Base-by-base conservation (phyloP, 2,797 vertebrate species). In the Kryptopterus vitreolus region DNA sequence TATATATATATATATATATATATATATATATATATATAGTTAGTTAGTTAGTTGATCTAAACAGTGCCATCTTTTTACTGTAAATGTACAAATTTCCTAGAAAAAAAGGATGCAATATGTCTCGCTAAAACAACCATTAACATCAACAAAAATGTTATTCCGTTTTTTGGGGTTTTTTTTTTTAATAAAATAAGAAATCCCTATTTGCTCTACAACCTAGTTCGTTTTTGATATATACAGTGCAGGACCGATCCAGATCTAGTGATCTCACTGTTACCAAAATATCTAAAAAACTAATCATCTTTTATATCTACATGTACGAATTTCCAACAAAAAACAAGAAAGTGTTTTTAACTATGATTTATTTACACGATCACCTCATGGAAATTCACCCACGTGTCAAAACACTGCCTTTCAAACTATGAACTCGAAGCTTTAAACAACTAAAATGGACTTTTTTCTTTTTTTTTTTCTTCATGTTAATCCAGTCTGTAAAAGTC, bases 241-340 rank as follows among this genome's bases (percentile, higher is more conserved):
- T 53, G 87, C 84, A 86, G 88, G 29, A 82, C 90, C 90, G 88
- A 89, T 88, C 31, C 88, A 90, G 88, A 89, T 88, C 31, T 88
- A 90, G 88, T 90, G 85, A 91, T 89, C 89, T 92, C 90, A 90
- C 75, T 87, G 89, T 90, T 92, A 92, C 91, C 92, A 91, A 92
- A 92, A 76, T 50, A 65, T 75, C 75, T 78, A 55, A 68, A 29
- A 78, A 76, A 16, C 33, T n/a, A 63, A 65, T 10, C 70, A 73
- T 89, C 84, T 84, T 86, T 92, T 87, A 86, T 85, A 83, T 85
- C n/a, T n/a, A n/a, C n/a, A 81, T 87, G 58, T 83, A 86, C 78
- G 83, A 78, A 86, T 86, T 81, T 82, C 83, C 20, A 50, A 55
- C 31, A 43, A 43, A 43, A 43, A 38, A 43, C n/a, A n/a, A 35